phyloP scores from a whole-genome alignment of 1,140 invertebrate species.

The Drosophila paulistorum region DNA sequence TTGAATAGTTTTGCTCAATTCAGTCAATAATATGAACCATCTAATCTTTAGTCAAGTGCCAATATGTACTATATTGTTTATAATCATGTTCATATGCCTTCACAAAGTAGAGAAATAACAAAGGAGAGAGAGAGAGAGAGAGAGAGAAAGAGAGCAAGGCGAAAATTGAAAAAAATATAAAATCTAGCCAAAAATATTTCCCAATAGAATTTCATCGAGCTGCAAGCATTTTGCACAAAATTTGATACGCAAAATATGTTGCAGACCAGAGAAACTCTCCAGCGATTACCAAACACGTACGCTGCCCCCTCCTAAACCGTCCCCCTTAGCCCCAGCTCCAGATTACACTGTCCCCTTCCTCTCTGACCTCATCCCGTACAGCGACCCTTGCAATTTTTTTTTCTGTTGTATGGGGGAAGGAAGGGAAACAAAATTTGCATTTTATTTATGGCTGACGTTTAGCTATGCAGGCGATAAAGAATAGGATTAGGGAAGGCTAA shows the following conservation, averaged over 20 bases:
- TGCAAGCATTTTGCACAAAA: conserved; percentile 72
- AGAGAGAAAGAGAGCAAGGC: not conserved
- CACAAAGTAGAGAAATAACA: not conserved
- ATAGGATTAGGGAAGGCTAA: not conserved
- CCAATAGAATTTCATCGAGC: conserved; percentile 74
- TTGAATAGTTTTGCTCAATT: no score
- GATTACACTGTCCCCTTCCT: conserved; percentile 8
- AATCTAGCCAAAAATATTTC: conserved; percentile 56
- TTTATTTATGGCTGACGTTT: conserved; percentile 79
- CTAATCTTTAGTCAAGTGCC: no score
- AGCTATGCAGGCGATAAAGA: conserved; percentile 24
- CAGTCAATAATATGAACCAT: no score
- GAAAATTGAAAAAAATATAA: conserved; percentile 1
- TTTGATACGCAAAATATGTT: conserved; percentile 77
- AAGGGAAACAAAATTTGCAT: conserved; percentile 51
- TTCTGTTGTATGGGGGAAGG: not conserved
- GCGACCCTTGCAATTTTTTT: conserved; percentile 60
- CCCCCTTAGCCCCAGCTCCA: conserved; percentile 21
- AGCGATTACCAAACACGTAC: conserved; percentile 69
- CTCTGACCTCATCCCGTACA: conserved; percentile 8
- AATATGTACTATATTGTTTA: not conserved
- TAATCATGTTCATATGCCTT: not conserved
- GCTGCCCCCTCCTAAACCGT: conserved; percentile 22
- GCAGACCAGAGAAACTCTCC: conserved; percentile 39
- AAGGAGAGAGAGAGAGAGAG: no score